Percentiles rank a stretch among this genome's conserved stretches.
These are phyloP conservation scores for Pelagia noctiluca DNA, from an alignment of 30 jellyfish, hydroid and myxozoan species.

Conservation along the genomic window DNA sequence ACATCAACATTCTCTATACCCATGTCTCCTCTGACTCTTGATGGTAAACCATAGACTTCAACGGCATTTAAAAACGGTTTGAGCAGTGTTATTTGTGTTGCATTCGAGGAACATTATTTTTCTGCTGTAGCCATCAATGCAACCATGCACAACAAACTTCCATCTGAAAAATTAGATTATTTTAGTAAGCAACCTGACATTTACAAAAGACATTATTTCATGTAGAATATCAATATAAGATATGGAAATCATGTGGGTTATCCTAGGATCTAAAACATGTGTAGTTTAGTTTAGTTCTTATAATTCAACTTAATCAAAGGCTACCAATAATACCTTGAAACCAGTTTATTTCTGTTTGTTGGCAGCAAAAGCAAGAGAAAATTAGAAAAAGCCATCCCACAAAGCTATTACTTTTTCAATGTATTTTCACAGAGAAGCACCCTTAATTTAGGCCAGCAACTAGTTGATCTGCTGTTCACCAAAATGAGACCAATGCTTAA, in stretches of 20 bases:
- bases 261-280: too few species aligned
- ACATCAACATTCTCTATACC: constrained; percentile 21
- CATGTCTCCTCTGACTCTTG: constrained; percentile 22
- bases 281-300: too few species aligned
- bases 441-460: too few species aligned
- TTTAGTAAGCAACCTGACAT: not conserved
- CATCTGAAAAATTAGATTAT: not conserved
- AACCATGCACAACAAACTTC: constrained; percentile 42
- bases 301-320: not conserved
- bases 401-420: too few species aligned
- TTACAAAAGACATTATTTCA: not conserved
- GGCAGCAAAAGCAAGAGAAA: too few species aligned
- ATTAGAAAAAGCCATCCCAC: too few species aligned
- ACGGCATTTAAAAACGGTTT: constrained; percentile 1
- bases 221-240: not conserved
- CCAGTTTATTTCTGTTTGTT: not conserved
- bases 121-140: constrained; percentile 17
- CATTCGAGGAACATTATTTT: constrained; percentile 14
- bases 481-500: too few species aligned
- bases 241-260: not conserved
- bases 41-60: constrained; percentile 12
- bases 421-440: too few species aligned
- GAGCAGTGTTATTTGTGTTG: constrained; percentile 11
- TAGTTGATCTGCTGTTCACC: too few species aligned
- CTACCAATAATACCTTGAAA: not conserved